These are phyloP conservation scores for Drosophila greeni DNA, from an alignment of 2,888 invertebrate genomes.

Conservation along the genomic window DNA sequence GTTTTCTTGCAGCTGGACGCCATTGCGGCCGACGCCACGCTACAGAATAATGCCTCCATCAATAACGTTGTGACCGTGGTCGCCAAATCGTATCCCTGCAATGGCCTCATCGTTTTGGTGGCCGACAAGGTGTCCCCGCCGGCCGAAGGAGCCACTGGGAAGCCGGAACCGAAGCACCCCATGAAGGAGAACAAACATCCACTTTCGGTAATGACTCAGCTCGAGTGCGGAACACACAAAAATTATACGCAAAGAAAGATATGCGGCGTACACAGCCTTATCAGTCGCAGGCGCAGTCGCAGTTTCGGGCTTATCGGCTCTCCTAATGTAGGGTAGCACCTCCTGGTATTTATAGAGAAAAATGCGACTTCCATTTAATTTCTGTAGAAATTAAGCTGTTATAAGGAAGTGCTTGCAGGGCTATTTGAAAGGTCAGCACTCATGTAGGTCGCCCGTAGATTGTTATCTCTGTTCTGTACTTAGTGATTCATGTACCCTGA, in stretches of 20 bases:
- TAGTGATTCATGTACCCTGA: not conserved
- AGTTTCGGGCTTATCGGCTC: constrained; percentile 43
- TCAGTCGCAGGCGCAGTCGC: constrained; percentile 15
- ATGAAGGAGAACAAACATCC: constrained; percentile 60
- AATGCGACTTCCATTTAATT: no score
- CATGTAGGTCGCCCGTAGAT: not conserved
- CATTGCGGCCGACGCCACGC: constrained; percentile 38
- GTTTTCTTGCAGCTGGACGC: constrained; percentile 43
- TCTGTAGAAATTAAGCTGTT: not conserved
- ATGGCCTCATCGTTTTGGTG: constrained; percentile 29
- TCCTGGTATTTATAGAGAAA: not conserved
- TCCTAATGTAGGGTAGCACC: not conserved
- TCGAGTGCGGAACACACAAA: not conserved
- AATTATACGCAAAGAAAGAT: not conserved
- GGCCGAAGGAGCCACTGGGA: not conserved
- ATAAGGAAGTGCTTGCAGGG: no score
- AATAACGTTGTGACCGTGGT: constrained; percentile 49
- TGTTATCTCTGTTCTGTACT: not conserved
- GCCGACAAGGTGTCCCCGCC: constrained; percentile 6
- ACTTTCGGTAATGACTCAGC: constrained; percentile 58
- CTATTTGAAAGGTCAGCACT: not conserved
- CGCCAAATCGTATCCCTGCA: constrained; percentile 49
- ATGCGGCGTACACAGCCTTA: constrained; percentile 2
- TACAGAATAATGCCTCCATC: constrained; percentile 42
- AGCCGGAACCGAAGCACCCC: constrained; percentile 44